phyloP scores from a whole-genome alignment of 2,888 invertebrate genomes.

The Andrena camellia region DNA sequence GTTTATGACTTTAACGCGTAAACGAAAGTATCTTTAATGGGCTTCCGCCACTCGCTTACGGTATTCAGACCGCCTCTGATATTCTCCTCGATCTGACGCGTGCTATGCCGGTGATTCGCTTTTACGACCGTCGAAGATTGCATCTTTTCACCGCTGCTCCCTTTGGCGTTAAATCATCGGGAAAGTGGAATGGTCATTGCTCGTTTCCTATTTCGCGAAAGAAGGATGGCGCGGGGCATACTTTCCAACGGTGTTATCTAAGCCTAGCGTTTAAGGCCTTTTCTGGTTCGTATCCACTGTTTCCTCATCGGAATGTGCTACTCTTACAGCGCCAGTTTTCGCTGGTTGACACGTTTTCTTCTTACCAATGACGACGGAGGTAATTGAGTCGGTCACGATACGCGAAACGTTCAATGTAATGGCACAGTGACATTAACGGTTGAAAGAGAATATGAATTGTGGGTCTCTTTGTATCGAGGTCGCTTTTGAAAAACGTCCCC shows the following conservation, averaged over 20 bases:
- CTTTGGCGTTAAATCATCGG: conserved; percentile 23
- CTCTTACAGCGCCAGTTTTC: too few species aligned
- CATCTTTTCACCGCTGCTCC: background rate
- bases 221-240: background rate
- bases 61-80: conserved; percentile 47
- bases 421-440: background rate
- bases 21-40: conserved; percentile 61
- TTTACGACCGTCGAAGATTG: conserved; percentile 50
- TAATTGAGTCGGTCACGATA: background rate
- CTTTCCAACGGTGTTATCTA: background rate
- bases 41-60: conserved; percentile 43
- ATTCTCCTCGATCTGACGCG: conserved; percentile 59
- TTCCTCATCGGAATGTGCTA: too few species aligned
- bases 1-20: conserved; percentile 55
- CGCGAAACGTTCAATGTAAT: background rate
- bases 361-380: background rate
- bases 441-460: background rate
- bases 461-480: conserved; percentile 10
- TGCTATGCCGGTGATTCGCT: conserved; percentile 34
- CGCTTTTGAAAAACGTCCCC: background rate
- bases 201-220: conserved; percentile 22
- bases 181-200: conserved; percentile 29
- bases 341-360: background rate
- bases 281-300: too few species aligned
- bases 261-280: too few species aligned